Evolutionary conservation across 2,888 invertebrate genomes (phyloP), one percentile per base, ranked within the genome.

Genomic region (Entomobrya proxima): DNA sequence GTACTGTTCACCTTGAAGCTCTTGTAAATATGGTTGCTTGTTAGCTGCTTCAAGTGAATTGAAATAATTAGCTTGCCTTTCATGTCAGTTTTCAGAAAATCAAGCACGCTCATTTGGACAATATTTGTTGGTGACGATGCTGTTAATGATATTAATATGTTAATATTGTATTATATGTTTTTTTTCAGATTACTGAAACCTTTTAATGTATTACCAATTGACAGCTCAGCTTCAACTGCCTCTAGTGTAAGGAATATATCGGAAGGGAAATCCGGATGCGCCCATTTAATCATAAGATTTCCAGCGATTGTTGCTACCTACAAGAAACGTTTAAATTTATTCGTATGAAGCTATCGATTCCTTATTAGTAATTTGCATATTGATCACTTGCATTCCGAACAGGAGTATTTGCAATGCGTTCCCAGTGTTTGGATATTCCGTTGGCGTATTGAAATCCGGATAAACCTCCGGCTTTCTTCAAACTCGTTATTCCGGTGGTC

Each of bases 1-100:
- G n/a, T n/a, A n/a, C n/a, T n/a, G n/a, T n/a, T n/a, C 90, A 95
- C 95, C 93, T 96, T 96, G 90, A 94, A 96, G 0, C 95, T 94
- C 91, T 94, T 94, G 21, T 95, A 93, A 0, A 92, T 91, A 86
- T 93, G 93, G 2, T 92, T 91, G 9, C 93, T 92, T 37, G 94
- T 91, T 4, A 78, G 21, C 0, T 94, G 92, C 0, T 94, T 94
- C 9, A 96, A 91, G 47, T 93, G 92, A n/a, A 96, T 91, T 87
- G 93, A 94, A 5, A 93, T 91, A 50, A 96, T 93, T 13, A 96
- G 91, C 92, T 94, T 95, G 44, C 93, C 93, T 24, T 92, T 93
- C 95, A 96, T 95, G 88, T 95, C 92, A 13, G 91, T 91, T 18
- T 92, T 92, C 3, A 96, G 91, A 90, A 95, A 96, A 13, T 94